A percentile compares a stretch with the other conserved stretches of the same genome.
These are phyloP conservation scores for Melanostoma scalare DNA, from an alignment of 2,888 invertebrate genomes.

Conservation along the genomic window DNA sequence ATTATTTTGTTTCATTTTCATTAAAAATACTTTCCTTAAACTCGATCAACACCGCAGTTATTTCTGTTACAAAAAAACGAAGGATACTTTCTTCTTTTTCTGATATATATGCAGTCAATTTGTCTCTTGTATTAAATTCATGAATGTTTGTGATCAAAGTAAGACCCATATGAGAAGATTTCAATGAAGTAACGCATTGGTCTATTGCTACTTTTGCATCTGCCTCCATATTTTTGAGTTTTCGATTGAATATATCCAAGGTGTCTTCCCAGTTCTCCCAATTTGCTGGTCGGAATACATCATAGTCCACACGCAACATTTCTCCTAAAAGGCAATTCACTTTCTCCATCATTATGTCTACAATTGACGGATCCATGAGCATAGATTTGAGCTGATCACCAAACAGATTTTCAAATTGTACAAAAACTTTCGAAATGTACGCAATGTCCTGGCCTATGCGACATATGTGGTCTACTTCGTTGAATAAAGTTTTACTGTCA, in stretches of 20 bases:
- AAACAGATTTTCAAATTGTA: constrained; percentile 95
- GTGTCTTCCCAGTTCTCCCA: constrained; percentile 94
- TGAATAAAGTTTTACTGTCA: constrained; percentile 90
- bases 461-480: constrained; percentile 92
- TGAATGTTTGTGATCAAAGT: constrained; percentile 91
- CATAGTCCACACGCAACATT: constrained; percentile 90
- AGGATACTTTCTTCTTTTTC: constrained; percentile 93
- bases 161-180: constrained; percentile 92
- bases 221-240: constrained; percentile 88
- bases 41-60: constrained; percentile 83
- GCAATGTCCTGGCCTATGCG: constrained; percentile 90
- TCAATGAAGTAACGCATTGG: constrained; percentile 90
- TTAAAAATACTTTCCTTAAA: constrained; percentile 84
- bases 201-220: constrained; percentile 94
- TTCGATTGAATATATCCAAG: constrained; percentile 89
- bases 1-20: constrained; percentile 3
- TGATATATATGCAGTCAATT: constrained; percentile 88
- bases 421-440: constrained; percentile 90
- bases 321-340: constrained; percentile 90
- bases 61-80: constrained; percentile 92
- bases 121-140: constrained; percentile 88
- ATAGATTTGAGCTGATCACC: constrained; percentile 93
- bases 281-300: constrained; percentile 90
- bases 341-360: constrained; percentile 92
- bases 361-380: constrained; percentile 92